phyloP scores from a whole-genome alignment of 2,797 vertebrate species.

The Hydrolagus colliei region DNA sequence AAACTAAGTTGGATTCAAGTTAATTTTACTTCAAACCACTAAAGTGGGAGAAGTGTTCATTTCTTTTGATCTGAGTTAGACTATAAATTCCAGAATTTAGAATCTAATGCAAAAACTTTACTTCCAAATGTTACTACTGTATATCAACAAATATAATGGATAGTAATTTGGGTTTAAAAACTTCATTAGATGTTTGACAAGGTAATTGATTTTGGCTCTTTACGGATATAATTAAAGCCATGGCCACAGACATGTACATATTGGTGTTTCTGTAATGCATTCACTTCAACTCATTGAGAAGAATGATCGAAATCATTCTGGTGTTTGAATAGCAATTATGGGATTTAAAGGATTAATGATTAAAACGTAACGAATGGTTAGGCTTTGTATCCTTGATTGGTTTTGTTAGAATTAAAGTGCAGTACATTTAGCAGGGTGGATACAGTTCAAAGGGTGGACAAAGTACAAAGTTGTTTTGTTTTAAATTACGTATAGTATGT shows the following conservation, averaged over 20 bases:
- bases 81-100: not conserved
- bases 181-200: no score
- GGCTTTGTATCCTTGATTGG: no score
- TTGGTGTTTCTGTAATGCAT: no score
- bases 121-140: not conserved
- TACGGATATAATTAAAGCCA: no score
- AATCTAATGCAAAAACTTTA: not conserved
- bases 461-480: not conserved
- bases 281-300: not conserved
- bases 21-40: not conserved
- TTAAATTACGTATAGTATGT: not conserved
- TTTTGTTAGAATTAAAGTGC: not conserved
- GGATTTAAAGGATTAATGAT: not conserved
- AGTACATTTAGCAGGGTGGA: no score
- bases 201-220: no score
- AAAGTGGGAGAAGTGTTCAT: not conserved
- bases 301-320: not conserved
- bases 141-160: not conserved
- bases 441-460: not conserved
- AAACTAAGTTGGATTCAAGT: not conserved
- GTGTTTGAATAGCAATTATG: not conserved
- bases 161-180: not conserved
- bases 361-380: not conserved
- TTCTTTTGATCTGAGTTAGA: not conserved
- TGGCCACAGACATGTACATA: no score